Evolutionary conservation across 2,113 vertebrate species (phyloP).

Genomic region (Mormyrus lacerda): DNA sequence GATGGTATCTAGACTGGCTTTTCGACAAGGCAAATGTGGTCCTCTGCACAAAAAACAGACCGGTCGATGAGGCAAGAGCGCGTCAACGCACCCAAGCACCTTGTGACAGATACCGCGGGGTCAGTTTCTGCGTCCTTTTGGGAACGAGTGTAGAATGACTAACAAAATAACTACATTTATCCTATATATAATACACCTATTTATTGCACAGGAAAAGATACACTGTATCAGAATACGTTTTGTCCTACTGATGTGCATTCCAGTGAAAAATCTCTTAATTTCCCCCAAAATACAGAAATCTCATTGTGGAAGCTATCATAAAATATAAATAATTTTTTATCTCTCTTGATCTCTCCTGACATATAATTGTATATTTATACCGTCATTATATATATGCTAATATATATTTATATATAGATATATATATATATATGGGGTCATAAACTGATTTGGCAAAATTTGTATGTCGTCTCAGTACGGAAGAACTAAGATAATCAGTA

Average conservation of each 20-base stretch:
- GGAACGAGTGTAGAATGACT: conserved; percentile 39
- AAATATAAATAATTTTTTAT: conserved; percentile 45
- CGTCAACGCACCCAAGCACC: neutral
- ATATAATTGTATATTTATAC: conserved; percentile 19
- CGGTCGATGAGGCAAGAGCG: neutral
- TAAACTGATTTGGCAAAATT: conserved; percentile 43
- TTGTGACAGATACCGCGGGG: conserved; percentile 24
- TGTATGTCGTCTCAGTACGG: conserved; percentile 60
- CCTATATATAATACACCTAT: conserved; percentile 67
- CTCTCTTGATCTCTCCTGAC: conserved; percentile 20
- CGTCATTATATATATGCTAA: neutral
- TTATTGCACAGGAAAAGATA: conserved; percentile 76
- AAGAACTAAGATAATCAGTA: conserved; percentile 79
- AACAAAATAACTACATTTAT: conserved; percentile 53
- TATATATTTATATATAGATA: conserved; percentile 18
- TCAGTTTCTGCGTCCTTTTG: conserved; percentile 27
- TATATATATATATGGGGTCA: conserved; percentile 36
- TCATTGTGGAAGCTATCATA: conserved; percentile 50
- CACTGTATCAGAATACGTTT: conserved; percentile 64
- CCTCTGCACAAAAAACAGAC: conserved; percentile 21
- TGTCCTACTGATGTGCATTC: conserved; percentile 76
- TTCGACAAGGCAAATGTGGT: conserved; percentile 27
- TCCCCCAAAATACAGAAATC: conserved; percentile 38
- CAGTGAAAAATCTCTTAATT: conserved; percentile 44
- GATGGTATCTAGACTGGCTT: conserved; percentile 20